Conservation (phyloP, 2,113 vertebrate genomes). For the Sphaerodactylus townsendi region DNA sequence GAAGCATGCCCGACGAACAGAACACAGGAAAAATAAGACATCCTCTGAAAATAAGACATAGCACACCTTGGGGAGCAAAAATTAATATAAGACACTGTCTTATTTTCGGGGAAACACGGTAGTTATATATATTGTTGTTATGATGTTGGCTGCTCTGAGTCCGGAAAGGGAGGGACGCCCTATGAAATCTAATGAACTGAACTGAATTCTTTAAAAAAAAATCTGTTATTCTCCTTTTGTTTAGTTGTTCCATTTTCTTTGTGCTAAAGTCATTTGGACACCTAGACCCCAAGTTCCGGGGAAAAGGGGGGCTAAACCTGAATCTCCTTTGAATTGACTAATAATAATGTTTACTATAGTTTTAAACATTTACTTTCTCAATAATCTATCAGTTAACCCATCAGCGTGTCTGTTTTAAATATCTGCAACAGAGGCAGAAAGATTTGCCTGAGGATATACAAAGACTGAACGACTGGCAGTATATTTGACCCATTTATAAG, state of each 20-base stretch:
- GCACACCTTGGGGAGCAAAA: too few species aligned
- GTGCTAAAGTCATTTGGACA: background rate
- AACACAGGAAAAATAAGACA: too few species aligned
- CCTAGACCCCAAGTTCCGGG: background rate
- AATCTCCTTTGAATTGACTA: background rate
- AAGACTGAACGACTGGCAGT: background rate
- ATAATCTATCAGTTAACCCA: background rate
- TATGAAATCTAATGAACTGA: too few species aligned
- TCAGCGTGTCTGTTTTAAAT: background rate
- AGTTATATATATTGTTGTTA: too few species aligned
- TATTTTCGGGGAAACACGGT: too few species aligned
- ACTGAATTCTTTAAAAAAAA: too few species aligned
- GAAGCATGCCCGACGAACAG: too few species aligned
- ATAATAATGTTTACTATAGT: background rate
- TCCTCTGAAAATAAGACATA: too few species aligned
- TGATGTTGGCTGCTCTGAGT: too few species aligned
- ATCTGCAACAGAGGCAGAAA: background rate
- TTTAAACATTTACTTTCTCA: background rate
- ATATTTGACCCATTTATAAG: background rate
- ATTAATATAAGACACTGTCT: too few species aligned
- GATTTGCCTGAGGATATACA: background rate
- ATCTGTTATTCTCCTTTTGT: background rate
- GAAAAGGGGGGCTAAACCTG: background rate
- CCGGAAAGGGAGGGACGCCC: too few species aligned
- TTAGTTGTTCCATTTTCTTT: background rate